phyloP scores from a whole-genome alignment of 1,140 invertebrate species.

The Drosophila sp. region DNA sequence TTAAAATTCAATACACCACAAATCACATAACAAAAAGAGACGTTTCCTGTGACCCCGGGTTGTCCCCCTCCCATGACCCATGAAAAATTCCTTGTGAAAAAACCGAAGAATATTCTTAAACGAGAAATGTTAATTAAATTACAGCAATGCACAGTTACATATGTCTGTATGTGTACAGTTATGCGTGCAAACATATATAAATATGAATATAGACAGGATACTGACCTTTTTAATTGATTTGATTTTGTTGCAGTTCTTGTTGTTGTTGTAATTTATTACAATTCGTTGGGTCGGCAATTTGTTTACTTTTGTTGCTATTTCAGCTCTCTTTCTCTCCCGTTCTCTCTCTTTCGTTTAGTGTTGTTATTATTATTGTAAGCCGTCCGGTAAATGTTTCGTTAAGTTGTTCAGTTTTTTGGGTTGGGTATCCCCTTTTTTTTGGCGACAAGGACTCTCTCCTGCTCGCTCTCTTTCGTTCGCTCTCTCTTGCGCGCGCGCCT shows the following conservation, averaged over 20 bases:
- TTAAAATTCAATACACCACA: no score
- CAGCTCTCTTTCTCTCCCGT: background rate
- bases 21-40: no score
- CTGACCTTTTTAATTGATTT: constrained; percentile 50
- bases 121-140: background rate
- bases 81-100: no score
- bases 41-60: no score
- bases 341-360: constrained; percentile 17
- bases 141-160: background rate
- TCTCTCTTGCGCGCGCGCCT: constrained; percentile 59
- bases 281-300: constrained; percentile 59
- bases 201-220: constrained; percentile 28
- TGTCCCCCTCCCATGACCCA: no score
- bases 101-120: background rate
- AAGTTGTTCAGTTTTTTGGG: constrained; percentile 59
- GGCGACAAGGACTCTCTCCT: constrained; percentile 28
- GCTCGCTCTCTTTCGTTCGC: constrained; percentile 24
- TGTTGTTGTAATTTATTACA: constrained; percentile 28
- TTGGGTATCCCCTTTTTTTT: constrained; percentile 40
- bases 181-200: background rate
- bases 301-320: constrained; percentile 64
- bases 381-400: constrained; percentile 58
- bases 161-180: background rate
- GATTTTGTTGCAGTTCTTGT: constrained; percentile 37
- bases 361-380: constrained; percentile 47